phyloP scores from a whole-genome alignment of 2,113 vertebrate genomes.

The Brachirus orientalis region DNA sequence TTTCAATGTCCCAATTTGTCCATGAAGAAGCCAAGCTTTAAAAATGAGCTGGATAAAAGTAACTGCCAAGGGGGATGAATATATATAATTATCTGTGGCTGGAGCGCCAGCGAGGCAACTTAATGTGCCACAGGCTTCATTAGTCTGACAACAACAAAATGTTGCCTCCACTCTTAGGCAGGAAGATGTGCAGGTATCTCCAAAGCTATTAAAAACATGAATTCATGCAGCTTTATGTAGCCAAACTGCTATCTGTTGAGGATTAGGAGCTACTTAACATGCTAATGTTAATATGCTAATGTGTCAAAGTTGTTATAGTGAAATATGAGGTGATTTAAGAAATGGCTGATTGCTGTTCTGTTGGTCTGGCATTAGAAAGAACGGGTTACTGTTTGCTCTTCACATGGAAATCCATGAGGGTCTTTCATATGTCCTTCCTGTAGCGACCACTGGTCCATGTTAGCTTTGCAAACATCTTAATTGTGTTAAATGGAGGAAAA shows the following conservation, averaged over 20 bases:
- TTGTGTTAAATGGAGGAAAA: conserved; percentile 83
- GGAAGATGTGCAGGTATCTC: conserved; percentile 63
- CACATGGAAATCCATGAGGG: conserved; percentile 72
- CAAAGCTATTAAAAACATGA: conserved; percentile 55
- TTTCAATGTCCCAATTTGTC: conserved; percentile 75
- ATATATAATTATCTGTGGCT: conserved; percentile 78
- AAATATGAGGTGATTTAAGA: conserved; percentile 69
- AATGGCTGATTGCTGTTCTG: conserved; percentile 56
- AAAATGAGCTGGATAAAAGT: conserved; percentile 75
- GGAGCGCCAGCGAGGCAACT: conserved; percentile 70
- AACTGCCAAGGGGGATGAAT: conserved; percentile 73
- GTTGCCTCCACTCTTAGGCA: conserved; percentile 36
- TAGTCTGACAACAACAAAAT: conserved; percentile 70
- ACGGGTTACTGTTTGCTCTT: conserved; percentile 70
- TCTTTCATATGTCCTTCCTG: conserved; percentile 81
- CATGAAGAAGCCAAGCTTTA: conserved; percentile 68
- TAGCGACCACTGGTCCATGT: conserved; percentile 76
- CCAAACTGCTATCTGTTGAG: conserved; percentile 48
- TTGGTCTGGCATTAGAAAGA: conserved; percentile 58
- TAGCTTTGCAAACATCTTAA: conserved; percentile 85
- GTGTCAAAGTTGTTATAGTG: conserved; percentile 65
- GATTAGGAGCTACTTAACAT: conserved; percentile 65
- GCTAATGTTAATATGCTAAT: conserved; percentile 67
- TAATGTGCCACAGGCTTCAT: conserved; percentile 71
- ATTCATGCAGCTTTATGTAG: conserved; percentile 21